Conservation (phyloP, 2,113 vertebrate genomes). For the Microcebus tavaratra region DNA sequence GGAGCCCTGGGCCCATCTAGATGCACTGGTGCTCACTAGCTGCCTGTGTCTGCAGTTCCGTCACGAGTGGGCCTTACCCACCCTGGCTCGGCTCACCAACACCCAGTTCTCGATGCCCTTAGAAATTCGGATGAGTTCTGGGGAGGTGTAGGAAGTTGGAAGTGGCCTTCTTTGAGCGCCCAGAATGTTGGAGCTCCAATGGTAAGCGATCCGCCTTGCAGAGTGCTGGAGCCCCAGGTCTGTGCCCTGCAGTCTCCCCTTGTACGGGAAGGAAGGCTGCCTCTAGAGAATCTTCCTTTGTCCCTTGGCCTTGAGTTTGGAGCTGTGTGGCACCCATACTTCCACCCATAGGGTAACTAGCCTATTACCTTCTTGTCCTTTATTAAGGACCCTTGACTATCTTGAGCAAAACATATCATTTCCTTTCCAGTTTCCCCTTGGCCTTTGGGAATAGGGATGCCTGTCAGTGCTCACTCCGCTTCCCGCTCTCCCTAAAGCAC, state of each 20-base stretch:
- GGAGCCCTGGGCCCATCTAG: neutral
- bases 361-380: neutral
- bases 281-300: neutral
- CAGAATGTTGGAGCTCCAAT: rapidly evolving
- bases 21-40: neutral
- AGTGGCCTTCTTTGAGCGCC: neutral
- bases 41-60: no score
- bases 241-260: neutral
- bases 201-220: neutral
- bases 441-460: neutral
- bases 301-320: neutral
- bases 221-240: neutral
- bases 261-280: neutral
- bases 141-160: neutral
- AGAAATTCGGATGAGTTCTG: neutral
- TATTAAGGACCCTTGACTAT: no score
- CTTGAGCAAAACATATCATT: neutral
- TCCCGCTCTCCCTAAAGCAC: neutral
- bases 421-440: neutral
- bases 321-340: neutral
- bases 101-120: neutral
- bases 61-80: neutral
- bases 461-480: neutral
- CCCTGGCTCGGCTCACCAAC: neutral
- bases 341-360: no score